Conservation (phyloP, 2,888 invertebrate genomes). For the Maniola hyperantus region DNA sequence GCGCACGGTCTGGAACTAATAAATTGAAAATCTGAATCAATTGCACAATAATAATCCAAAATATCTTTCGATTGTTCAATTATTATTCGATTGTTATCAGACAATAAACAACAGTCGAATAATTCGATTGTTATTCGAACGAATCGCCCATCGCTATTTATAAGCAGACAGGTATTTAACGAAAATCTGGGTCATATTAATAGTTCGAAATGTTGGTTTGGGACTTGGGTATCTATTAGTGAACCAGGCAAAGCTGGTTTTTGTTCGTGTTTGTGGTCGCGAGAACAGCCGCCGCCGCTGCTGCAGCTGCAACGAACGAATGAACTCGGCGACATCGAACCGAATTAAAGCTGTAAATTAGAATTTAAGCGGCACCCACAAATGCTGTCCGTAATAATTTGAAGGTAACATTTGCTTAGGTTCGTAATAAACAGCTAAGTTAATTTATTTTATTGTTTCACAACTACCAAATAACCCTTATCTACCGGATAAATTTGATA, state of each 20-base stretch:
- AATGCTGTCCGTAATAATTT: conserved; percentile 10
- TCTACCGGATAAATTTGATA: too few relatives aligned
- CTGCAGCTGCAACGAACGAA: conserved; percentile 1
- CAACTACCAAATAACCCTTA: too few relatives aligned
- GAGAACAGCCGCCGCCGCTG: background rate
- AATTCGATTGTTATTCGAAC: too few relatives aligned
- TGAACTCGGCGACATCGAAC: conserved; percentile 17
- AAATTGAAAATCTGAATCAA: too few relatives aligned
- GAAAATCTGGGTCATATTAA: background rate
- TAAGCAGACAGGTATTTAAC: too few relatives aligned
- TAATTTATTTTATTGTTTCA: too few relatives aligned
- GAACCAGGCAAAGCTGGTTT: conserved; percentile 4
- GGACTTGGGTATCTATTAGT: background rate
- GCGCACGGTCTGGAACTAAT: too few relatives aligned
- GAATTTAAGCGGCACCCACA: conserved; percentile 19
- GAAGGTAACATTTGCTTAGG: background rate
- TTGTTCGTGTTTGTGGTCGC: conserved; percentile 1
- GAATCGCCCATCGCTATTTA: too few relatives aligned
- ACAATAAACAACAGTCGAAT: too few relatives aligned
- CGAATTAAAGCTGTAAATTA: conserved; percentile 30
- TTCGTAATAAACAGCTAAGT: background rate
- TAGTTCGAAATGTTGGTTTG: background rate
- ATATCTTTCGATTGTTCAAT: too few relatives aligned
- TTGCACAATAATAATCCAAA: too few relatives aligned
- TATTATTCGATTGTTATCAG: too few relatives aligned